Percentiles rank a stretch among this genome's conserved stretches.
phyloP scores from a whole-genome alignment of 2,797 vertebrate genomes.

The Podarcis lilfordi region DNA sequence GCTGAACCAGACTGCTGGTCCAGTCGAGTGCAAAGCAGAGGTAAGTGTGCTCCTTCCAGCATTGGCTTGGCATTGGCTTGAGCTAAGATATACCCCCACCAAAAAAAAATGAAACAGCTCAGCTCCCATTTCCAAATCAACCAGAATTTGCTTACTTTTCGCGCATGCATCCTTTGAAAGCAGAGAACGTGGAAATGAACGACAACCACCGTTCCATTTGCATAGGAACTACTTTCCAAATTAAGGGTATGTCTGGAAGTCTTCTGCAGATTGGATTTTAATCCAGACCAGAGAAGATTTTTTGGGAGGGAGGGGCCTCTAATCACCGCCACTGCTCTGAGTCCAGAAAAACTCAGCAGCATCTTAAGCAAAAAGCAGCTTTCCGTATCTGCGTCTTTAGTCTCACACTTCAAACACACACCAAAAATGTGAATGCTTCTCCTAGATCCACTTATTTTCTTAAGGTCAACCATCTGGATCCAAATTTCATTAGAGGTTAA shows the following conservation, averaged over 20 bases:
- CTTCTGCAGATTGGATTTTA: neutral
- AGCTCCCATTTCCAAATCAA: neutral
- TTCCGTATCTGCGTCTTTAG: neutral
- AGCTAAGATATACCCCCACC: too few species aligned
- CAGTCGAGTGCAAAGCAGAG: neutral
- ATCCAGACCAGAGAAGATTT: neutral
- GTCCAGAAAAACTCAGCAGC: neutral
- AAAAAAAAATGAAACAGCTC: too few species aligned
- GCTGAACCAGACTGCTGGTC: neutral
- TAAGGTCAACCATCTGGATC: conserved; percentile 48
- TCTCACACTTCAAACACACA: neutral
- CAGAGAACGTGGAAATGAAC: neutral
- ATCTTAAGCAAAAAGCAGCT: neutral
- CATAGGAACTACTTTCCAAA: too few species aligned
- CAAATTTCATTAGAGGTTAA: conserved; percentile 71
- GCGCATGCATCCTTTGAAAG: neutral
- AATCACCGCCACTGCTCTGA: neutral
- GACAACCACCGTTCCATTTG: neutral
- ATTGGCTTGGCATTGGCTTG: neutral
- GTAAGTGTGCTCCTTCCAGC: neutral
- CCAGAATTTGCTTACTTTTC: neutral
- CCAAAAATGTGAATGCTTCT: neutral
- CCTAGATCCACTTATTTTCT: conserved; percentile 25
- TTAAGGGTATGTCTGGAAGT: neutral
- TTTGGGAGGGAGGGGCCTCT: neutral